A percentile compares a stretch with the other conserved stretches of the same genome.
These are phyloP conservation scores for Cyclophora punctaria DNA, from an alignment of 2,888 invertebrate species.

Conservation along the genomic window DNA sequence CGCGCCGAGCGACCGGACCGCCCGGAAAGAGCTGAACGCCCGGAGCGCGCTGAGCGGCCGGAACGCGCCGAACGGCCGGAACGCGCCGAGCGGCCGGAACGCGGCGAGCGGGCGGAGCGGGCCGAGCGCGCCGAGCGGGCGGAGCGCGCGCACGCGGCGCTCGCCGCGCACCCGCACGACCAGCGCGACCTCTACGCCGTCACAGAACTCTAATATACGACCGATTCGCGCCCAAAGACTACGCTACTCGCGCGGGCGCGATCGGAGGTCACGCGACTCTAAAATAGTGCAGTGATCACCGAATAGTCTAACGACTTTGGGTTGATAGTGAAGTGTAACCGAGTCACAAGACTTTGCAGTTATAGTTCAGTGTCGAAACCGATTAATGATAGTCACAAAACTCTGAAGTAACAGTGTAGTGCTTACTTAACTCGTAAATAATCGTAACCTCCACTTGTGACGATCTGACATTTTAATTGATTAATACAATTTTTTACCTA, in stretches of 20 bases:
- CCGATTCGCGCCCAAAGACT: not conserved
- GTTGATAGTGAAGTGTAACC: slow-evolving; percentile 1
- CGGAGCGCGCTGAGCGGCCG: slow-evolving; percentile 25
- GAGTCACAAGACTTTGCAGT: too few species aligned
- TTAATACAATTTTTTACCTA: too few species aligned
- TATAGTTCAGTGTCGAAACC: too few species aligned
- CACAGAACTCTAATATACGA: slow-evolving; percentile 53
- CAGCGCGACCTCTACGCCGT: slow-evolving; percentile 82
- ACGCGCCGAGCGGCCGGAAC: slow-evolving; percentile 13
- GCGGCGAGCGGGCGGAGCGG: slow-evolving; percentile 78
- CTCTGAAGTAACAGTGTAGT: too few species aligned
- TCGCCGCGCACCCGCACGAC: slow-evolving; percentile 40
- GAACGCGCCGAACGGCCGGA: slow-evolving; percentile 24
- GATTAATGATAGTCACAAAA: too few species aligned
- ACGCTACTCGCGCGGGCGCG: not conserved
- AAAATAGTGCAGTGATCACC: not conserved
- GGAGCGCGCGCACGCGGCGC: slow-evolving; percentile 27
- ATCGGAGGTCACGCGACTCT: not conserved
- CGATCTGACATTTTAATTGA: too few species aligned
- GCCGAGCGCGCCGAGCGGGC: slow-evolving; percentile 44
- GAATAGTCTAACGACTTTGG: not conserved
- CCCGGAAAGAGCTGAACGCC: slow-evolving; percentile 79
- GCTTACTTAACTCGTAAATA: too few species aligned
- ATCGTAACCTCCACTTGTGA: too few species aligned
- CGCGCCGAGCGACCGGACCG: slow-evolving; percentile 77